These are phyloP conservation scores for Dorcus hopei DNA, from an alignment of 2,888 invertebrate genomes.

Conservation along the genomic window DNA sequence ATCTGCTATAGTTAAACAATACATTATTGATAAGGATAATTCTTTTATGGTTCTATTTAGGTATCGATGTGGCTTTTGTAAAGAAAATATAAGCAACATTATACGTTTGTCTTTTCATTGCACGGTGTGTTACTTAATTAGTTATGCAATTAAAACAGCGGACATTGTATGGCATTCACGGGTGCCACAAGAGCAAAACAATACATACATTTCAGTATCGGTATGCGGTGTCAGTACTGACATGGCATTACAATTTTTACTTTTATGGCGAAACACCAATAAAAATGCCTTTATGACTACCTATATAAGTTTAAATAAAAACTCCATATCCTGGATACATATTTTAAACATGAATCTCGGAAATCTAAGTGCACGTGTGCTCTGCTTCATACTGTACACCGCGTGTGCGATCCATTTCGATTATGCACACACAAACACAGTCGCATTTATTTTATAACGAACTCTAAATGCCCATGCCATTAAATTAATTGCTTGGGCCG, in stretches of 20 bases:
- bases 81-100: too few relatives aligned
- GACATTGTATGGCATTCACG: too few relatives aligned
- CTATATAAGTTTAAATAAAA: conserved; percentile 33
- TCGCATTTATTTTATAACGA: neutral
- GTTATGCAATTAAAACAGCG: too few relatives aligned
- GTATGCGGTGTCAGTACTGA: conserved; percentile 29
- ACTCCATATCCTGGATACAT: conserved; percentile 29
- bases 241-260: conserved; percentile 32
- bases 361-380: conserved; percentile 14
- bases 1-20: too few relatives aligned
- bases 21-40: too few relatives aligned
- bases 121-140: too few relatives aligned
- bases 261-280: conserved; percentile 35
- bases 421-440: neutral
- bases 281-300: conserved; percentile 33
- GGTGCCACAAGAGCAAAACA: conserved; percentile 16
- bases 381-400: conserved; percentile 6
- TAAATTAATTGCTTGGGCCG: neutral
- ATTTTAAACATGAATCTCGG: conserved; percentile 32
- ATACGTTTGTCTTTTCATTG: too few relatives aligned
- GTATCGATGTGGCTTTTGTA: too few relatives aligned
- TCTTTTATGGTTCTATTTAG: too few relatives aligned
- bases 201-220: conserved; percentile 25
- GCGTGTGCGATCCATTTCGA: conserved; percentile 8
- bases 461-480: neutral